Evolutionary conservation across 2,113 vertebrate species (phyloP), one percentile per base, ranked within the genome.

Genomic region (Chloropsis hardwickii): DNA sequence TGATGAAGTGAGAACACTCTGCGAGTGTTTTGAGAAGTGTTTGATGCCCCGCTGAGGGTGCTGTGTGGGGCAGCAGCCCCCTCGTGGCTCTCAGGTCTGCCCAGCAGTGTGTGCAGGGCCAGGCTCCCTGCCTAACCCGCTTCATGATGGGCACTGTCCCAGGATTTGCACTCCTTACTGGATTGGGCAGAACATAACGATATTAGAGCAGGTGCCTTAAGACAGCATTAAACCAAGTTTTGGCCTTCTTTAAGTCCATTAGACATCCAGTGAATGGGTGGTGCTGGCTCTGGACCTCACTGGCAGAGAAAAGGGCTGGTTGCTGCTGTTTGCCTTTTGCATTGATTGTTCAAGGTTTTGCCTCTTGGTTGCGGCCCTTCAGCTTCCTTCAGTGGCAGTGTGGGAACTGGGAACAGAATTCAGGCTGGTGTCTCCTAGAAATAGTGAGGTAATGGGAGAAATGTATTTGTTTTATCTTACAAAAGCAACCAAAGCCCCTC

Each of bases 161-260:
- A 15, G 93, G 60, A 67, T 93, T 81, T 94, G 60, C 85, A 76
- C 64, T 86, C 12, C 39, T 91, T 80, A 77, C 9, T 80, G 76
- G 77, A 89, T 67, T 61, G 93, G 66, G 33, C 13, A 81, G 37
- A 66, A 77, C 0, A 0, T 77, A 89, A 91, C 28, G 5, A 9
- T 71, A 15, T 86, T 61, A 81, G 70, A 89, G 10, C 69, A 81
- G 86, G 53, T 72, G 82, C 90, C 96, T 94, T 94, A 89, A 96
- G 88, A 92, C 57, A 95, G 62, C 86, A 29, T 69, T 87, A 85
- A 93, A 89, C 81, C 70, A 80, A 89, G 87, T 73, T 74, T 48
- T 87, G 29, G n/a, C 87, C 84, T 73, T 21, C 79, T 77, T 62
- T 25, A 92, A 93, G 74, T 95, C 85, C 57, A 45, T 91, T 82